Conservation (phyloP, 2,797 vertebrate genomes). For the Scolopax rusticola region DNA sequence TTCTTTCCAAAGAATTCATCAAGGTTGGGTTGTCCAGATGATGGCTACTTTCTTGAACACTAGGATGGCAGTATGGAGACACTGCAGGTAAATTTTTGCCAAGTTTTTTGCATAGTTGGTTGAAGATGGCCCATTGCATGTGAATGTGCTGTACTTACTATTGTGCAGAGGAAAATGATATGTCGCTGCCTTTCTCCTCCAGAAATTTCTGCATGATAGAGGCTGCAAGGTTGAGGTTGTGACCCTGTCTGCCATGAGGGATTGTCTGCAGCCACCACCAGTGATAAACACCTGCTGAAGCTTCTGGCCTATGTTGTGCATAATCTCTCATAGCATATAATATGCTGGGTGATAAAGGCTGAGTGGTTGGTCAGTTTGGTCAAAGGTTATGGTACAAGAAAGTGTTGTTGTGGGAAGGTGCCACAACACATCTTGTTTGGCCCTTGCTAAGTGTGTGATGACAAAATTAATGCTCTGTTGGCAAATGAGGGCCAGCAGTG, state of each 20-base stretch:
- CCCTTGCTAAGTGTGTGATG: background rate
- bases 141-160: background rate
- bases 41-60: background rate
- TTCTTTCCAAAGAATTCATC: background rate
- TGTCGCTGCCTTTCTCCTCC: background rate
- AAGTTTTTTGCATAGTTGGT: background rate
- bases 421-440: background rate
- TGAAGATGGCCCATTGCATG: background rate
- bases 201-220: background rate
- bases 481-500: background rate
- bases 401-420: background rate
- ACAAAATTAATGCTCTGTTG: background rate
- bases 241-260: background rate
- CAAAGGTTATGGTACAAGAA: background rate
- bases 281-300: background rate
- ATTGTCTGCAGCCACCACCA: background rate
- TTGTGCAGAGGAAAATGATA: background rate
- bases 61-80: background rate
- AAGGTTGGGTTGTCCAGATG: background rate
- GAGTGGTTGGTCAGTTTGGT: background rate
- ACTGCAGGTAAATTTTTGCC: background rate
- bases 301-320: background rate
- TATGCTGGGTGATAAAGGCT: background rate
- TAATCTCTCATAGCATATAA: background rate
- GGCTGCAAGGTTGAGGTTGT: background rate